Evolutionary conservation across 2,113 vertebrate species (phyloP).

Genomic region (Pandion haliaetus): DNA sequence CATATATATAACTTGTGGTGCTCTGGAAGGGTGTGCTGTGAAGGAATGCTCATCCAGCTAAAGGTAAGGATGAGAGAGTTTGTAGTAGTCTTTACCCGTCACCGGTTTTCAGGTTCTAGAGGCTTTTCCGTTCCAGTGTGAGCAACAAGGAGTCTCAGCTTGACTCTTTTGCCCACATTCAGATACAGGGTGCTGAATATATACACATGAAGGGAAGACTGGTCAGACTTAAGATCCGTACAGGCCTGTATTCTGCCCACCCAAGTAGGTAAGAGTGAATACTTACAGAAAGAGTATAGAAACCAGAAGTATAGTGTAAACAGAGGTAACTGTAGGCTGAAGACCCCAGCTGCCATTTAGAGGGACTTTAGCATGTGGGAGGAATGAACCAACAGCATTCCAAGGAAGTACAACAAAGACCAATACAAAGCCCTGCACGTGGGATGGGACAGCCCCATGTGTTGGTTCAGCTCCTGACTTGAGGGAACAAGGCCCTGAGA

Average conservation of each 20-base stretch:
- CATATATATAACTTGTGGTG: constrained; percentile 99
- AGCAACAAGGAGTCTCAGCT: neutral
- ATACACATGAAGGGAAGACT: neutral
- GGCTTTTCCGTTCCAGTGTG: neutral
- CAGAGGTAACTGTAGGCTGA: neutral
- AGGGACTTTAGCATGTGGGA: neutral
- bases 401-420: neutral
- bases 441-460: neutral
- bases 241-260: neutral
- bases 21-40: constrained; percentile 96
- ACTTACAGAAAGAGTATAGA: neutral
- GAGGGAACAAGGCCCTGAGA: neutral
- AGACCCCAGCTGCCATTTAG: neutral
- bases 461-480: neutral
- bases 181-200: neutral
- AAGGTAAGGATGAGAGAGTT: constrained; percentile 62
- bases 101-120: neutral
- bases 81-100: neutral
- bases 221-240: neutral
- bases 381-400: neutral
- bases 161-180: neutral
- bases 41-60: constrained; percentile 96
- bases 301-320: neutral
- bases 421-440: neutral
- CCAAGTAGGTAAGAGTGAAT: neutral